phyloP scores from a whole-genome alignment of 30 jellyfish, hydroid and myxozoan genomes.

The Cassiopea andromeda region DNA sequence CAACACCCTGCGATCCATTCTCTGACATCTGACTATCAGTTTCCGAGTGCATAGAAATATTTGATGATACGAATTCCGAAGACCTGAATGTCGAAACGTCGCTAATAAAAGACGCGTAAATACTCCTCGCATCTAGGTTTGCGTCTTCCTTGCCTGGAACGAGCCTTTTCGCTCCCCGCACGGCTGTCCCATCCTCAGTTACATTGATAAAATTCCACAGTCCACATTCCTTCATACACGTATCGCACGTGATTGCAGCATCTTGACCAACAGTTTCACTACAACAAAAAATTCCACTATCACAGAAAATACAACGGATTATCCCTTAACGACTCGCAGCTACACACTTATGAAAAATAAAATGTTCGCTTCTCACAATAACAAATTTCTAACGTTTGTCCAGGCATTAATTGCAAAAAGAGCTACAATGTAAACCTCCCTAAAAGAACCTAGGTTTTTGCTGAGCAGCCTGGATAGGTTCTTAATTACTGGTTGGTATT shows the following conservation, averaged over 20 bases:
- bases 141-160: conserved; percentile 34
- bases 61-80: conserved; percentile 84
- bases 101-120: conserved; percentile 71
- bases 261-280: conserved; percentile 83
- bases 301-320: too few species aligned
- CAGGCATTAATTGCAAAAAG: too few species aligned
- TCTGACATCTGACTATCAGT: conserved; percentile 79
- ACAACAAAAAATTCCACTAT: background rate
- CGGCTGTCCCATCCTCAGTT: conserved; percentile 47
- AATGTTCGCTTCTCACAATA: too few species aligned
- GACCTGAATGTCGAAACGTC: conserved; percentile 70
- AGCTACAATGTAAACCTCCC: too few species aligned
- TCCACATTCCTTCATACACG: conserved; percentile 91
- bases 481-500: too few species aligned
- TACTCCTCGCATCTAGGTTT: conserved; percentile 49
- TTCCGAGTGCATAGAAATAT: conserved; percentile 89
- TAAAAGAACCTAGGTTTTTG: too few species aligned
- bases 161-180: conserved; percentile 40
- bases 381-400: too few species aligned
- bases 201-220: conserved; percentile 88
- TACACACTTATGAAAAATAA: too few species aligned
- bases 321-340: too few species aligned
- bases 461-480: too few species aligned
- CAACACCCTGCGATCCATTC: conserved; percentile 36
- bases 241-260: conserved; percentile 84